phyloP scores from a whole-genome alignment of 2,888 invertebrate genomes.

The Melitaea athalia region DNA sequence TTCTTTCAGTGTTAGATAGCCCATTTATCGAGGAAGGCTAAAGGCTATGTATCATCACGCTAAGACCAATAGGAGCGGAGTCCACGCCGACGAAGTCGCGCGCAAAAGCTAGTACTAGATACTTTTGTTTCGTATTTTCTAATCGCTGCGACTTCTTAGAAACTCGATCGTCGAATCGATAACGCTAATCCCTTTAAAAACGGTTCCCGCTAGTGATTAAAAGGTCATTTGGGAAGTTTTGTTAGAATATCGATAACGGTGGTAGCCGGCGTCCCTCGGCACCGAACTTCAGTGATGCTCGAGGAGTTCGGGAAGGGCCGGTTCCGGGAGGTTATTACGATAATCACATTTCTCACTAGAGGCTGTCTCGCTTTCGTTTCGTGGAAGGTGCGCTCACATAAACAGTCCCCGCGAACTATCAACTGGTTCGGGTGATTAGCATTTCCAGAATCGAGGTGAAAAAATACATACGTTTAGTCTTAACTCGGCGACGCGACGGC shows the following conservation, averaged over 20 bases:
- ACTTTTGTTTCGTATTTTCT: slow-evolving; percentile 51
- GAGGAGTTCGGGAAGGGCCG: slow-evolving; percentile 66
- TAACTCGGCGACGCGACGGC: neutral
- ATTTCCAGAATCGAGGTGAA: slow-evolving; percentile 73
- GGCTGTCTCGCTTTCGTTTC: slow-evolving; percentile 78
- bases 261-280: neutral
- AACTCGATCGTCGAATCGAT: slow-evolving; percentile 49
- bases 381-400: slow-evolving; percentile 64
- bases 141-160: slow-evolving; percentile 58
- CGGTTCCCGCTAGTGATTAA: slow-evolving; percentile 33
- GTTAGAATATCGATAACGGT: slow-evolving; percentile 12
- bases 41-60: no score
- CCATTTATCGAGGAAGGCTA: no score
- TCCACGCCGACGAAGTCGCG: no score
- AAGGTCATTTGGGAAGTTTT: slow-evolving; percentile 27
- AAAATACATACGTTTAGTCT: slow-evolving; percentile 33
- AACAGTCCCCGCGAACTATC: slow-evolving; percentile 72
- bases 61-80: no score
- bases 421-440: slow-evolving; percentile 73
- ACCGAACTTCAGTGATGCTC: slow-evolving; percentile 42
- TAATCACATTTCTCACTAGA: slow-evolving; percentile 77
- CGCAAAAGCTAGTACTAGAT: no score
- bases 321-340: slow-evolving; percentile 77
- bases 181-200: slow-evolving; percentile 43
- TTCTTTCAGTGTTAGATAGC: no score